A percentile compares a stretch with the other conserved stretches of the same genome.
Evolutionary conservation across 2,113 vertebrate species (phyloP).

Genomic region (Gorsachius goisagi): DNA sequence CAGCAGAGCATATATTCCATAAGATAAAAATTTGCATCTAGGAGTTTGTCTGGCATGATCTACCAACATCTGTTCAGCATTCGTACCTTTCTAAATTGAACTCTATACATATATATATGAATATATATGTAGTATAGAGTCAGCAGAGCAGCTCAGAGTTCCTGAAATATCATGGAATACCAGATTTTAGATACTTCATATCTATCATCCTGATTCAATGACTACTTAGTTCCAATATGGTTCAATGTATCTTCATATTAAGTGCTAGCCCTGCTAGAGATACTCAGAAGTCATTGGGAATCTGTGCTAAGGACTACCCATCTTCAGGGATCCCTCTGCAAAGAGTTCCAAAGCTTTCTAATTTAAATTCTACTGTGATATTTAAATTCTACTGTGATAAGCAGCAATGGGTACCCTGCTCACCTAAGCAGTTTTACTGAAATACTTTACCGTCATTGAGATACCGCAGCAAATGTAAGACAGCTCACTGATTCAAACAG

Average conservation of each 20-base stretch:
- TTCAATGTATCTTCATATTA: background rate
- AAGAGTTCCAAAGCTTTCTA: background rate
- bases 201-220: background rate
- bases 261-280: background rate
- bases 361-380: background rate
- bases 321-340: background rate
- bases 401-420: background rate
- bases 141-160: background rate
- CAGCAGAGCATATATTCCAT: background rate
- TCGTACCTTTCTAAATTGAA: background rate
- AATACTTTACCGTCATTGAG: background rate
- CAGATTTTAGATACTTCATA: background rate
- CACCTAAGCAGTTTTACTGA: background rate
- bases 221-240: background rate
- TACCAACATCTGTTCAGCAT: background rate
- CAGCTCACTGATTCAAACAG: background rate
- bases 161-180: background rate
- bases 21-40: background rate
- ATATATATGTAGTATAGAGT: background rate
- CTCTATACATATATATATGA: background rate
- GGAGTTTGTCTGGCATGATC: background rate
- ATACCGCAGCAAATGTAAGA: background rate
- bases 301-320: background rate
- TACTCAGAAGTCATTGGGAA: background rate
- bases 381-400: background rate